Conservation (phyloP, 2,888 invertebrate species). For the Tetanocera ferruginea region DNA sequence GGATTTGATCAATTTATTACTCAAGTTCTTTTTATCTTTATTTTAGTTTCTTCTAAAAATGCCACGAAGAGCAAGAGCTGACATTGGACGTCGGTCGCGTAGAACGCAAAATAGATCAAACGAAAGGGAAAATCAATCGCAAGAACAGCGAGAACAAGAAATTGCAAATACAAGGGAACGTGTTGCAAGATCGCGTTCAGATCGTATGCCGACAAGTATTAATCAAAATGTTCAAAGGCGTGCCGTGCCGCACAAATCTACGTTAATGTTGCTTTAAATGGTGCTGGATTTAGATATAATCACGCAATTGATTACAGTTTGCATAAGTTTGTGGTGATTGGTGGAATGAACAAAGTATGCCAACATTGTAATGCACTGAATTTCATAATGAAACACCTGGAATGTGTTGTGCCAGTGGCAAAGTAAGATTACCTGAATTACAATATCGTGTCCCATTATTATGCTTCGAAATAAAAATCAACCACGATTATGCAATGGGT, state of each 20-base stretch:
- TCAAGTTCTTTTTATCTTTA: conserved; percentile 22
- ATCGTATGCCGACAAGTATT: conserved; percentile 31
- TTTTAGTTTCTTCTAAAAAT: conserved; percentile 31
- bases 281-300: too few relatives aligned
- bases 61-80: conserved; percentile 30
- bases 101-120: conserved; percentile 31
- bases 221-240: conserved; percentile 33
- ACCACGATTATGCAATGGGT: too few relatives aligned
- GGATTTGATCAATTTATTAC: too few relatives aligned
- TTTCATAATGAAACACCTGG: too few relatives aligned
- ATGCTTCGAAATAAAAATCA: too few relatives aligned
- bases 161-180: conserved; percentile 33
- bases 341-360: too few relatives aligned
- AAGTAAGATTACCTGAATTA: too few relatives aligned
- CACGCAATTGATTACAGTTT: too few relatives aligned
- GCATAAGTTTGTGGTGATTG: too few relatives aligned
- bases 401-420: too few relatives aligned
- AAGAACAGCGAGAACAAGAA: conserved; percentile 35
- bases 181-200: conserved; percentile 34
- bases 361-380: too few relatives aligned
- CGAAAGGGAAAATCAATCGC: conserved; percentile 35
- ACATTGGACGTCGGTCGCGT: conserved; percentile 29
- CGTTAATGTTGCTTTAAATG: conserved; percentile 5
- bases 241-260: conserved; percentile 32
- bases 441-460: too few relatives aligned